Conservation (phyloP, 1,140 invertebrate species). For the Lepeophtheirus salmonis region DNA sequence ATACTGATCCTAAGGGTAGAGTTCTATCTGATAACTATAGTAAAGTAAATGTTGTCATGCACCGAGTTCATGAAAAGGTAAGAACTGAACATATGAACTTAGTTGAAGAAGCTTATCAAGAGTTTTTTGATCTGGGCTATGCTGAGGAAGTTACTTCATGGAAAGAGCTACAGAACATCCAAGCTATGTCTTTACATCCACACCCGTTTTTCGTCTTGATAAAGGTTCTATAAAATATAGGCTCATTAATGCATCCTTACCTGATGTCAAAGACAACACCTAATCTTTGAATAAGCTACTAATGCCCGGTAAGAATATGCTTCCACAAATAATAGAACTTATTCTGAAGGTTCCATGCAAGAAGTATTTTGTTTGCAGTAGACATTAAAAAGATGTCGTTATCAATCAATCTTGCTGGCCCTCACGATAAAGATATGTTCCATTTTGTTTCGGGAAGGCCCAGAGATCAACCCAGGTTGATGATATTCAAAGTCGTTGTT, state of each 20-base stretch:
- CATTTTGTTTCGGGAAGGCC: neutral
- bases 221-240: neutral
- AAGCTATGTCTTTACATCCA: neutral
- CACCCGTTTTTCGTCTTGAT: neutral
- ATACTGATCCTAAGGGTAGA: neutral
- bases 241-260: constrained; percentile 4
- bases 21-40: neutral
- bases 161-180: neutral
- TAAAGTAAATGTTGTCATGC: neutral
- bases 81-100: neutral
- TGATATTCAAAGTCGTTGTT: neutral
- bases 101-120: constrained; percentile 1
- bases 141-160: neutral
- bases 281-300: neutral
- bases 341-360: neutral
- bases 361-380: neutral
- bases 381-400: constrained; percentile 3
- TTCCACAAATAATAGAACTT: constrained; percentile 3
- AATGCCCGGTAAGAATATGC: neutral
- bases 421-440: neutral
- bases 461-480: neutral
- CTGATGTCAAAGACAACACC: neutral
- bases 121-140: neutral
- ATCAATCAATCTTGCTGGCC: neutral
- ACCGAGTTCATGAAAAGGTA: neutral